phyloP scores from a whole-genome alignment of 2,113 vertebrate genomes.

The Oceanodroma tethys region DNA sequence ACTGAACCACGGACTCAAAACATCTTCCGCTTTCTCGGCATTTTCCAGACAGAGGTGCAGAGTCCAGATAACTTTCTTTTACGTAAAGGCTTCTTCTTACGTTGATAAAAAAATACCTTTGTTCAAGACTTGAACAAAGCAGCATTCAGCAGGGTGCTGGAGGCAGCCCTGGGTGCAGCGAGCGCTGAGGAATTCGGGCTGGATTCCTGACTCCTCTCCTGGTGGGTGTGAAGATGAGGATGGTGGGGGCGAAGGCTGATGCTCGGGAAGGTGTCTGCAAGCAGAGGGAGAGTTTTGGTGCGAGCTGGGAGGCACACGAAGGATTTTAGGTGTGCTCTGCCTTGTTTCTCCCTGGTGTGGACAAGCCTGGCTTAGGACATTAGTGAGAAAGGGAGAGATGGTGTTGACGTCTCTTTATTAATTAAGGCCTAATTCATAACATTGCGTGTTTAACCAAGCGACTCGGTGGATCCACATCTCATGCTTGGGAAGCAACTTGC shows the following conservation, averaged over 20 bases:
- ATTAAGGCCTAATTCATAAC: background rate
- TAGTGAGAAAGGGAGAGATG: background rate
- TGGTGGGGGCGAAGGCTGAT: background rate
- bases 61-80: background rate
- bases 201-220: background rate
- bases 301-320: background rate
- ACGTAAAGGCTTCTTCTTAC: background rate
- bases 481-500: background rate
- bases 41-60: background rate
- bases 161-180: background rate
- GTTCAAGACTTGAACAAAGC: background rate
- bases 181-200: accelerated
- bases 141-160: background rate
- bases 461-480: background rate
- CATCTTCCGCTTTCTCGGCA: background rate
- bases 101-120: background rate
- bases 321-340: background rate
- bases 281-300: background rate
- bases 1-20: background rate
- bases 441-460: background rate
- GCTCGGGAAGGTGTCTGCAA: background rate
- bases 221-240: background rate
- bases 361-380: background rate
- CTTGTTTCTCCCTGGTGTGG: background rate
- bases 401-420: background rate